Base-by-base conservation (phyloP, 2,888 invertebrate genomes). In the Apamea sordens region DNA sequence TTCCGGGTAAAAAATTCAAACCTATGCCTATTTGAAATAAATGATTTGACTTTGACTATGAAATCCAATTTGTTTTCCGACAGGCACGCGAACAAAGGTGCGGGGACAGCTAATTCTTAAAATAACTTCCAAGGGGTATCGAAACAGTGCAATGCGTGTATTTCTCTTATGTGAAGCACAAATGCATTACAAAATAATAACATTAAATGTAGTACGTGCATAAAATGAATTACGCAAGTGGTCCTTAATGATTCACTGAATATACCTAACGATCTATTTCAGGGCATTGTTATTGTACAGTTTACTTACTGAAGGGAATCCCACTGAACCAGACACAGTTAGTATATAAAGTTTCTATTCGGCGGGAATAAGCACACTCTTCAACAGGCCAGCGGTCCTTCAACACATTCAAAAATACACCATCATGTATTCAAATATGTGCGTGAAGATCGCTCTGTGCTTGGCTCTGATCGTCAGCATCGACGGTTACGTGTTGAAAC, bases 361-460 rank as follows among this genome's bases (percentile, higher is more conserved):
- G 0, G 47, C 61, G n/a, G 28, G 21, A 50, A 36, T 53, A 44
- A 18, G 7, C 5, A 67, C 36, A 83, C 24, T 84, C 63, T 65
- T 73, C 59, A 73, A 28, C 10, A 24, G 50, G 50, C 53, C 28
- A 63, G 36, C 69, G 21, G 13, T 74, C 74, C 18, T 67, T 80
- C 64, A 59, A 61, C 73, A 81, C 87, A 81, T 86, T 50, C 53
- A 83, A 47, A 88, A 85, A 80, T 85, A 88, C 79, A 85, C 83
- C 78, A 78, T 53, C 11, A 86, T 85, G 86, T 86, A 77, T 85
- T 85, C 88, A 64, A 86, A 85, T 21, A 84, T 86, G 74, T 86
- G 86, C 69, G 73, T 88, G 63, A 89, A 87, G 79, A 47, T 89
- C 44, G 80, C 80, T 81, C 41, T 90, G 77, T 85, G 79, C 82